Conservation (phyloP, 1,140 invertebrate species). For the Uloborus diversus region DNA sequence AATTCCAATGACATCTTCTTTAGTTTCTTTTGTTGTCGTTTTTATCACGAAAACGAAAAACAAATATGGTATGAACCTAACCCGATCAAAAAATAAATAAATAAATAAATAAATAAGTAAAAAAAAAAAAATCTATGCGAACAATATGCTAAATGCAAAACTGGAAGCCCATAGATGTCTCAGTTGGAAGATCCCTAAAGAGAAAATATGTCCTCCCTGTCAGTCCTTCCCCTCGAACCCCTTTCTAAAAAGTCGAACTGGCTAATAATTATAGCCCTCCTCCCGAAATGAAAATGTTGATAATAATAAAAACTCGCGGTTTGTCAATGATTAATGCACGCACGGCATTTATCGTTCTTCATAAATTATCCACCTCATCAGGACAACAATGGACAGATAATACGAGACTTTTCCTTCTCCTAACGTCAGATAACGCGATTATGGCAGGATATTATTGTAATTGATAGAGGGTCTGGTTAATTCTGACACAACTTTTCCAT, state of each 20-base stretch:
- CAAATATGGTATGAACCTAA: too few species aligned
- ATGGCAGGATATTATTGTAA: slow-evolving; percentile 54
- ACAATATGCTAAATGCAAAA: too few species aligned
- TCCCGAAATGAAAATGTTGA: not conserved
- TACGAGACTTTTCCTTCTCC: slow-evolving; percentile 46
- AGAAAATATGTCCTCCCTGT: slow-evolving; percentile 28
- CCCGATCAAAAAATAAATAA: too few species aligned
- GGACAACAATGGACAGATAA: slow-evolving; percentile 32
- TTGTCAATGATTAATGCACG: slow-evolving; percentile 54
- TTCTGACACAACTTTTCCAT: slow-evolving; percentile 56
- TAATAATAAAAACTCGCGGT: slow-evolving; percentile 8
- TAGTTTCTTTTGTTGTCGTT: too few species aligned
- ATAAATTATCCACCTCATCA: slow-evolving; percentile 55
- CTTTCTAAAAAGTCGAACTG: slow-evolving; percentile 32
- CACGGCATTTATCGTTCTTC: slow-evolving; percentile 51
- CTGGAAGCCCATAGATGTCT: slow-evolving; percentile 23
- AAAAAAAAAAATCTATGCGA: too few species aligned
- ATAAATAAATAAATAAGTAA: too few species aligned
- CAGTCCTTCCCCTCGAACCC: not conserved
- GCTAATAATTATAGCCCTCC: slow-evolving; percentile 26
- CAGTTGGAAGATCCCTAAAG: slow-evolving; percentile 22
- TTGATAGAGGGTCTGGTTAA: slow-evolving; percentile 54
- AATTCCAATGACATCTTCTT: too few species aligned
- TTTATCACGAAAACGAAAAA: too few species aligned
- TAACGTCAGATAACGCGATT: slow-evolving; percentile 46